These are phyloP conservation scores for Scrobipalpa atriplicella DNA, from an alignment of 2,888 invertebrate genomes.

Conservation along the genomic window DNA sequence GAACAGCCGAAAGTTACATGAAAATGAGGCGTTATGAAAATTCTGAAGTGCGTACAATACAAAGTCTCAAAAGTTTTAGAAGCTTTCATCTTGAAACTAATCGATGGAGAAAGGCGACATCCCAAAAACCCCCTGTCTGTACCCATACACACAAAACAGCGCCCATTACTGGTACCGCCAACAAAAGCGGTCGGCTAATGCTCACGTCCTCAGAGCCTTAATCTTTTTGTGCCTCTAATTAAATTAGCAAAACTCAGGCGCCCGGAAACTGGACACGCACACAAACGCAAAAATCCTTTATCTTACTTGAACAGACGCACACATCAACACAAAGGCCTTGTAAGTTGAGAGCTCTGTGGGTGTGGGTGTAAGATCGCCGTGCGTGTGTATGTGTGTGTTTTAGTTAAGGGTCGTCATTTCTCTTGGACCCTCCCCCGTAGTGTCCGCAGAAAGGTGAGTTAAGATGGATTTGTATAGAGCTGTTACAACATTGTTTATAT, in stretches of 20 bases:
- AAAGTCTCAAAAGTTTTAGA: background rate
- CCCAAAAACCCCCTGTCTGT: background rate
- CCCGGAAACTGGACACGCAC: conserved; percentile 80
- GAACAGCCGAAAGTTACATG: background rate
- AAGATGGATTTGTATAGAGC: conserved; percentile 64
- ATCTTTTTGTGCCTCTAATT: conserved; percentile 83
- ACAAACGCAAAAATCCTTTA: conserved; percentile 48
- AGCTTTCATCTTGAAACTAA: background rate
- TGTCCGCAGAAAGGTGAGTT: conserved; percentile 83
- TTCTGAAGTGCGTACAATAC: background rate
- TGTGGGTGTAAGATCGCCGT: conserved; percentile 66
- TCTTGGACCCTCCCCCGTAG: conserved; percentile 83
- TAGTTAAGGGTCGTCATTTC: conserved; percentile 84
- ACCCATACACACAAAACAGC: conserved; percentile 8
- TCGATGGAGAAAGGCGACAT: conserved; percentile 7
- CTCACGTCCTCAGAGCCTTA: conserved; percentile 74
- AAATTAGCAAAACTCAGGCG: conserved; percentile 82
- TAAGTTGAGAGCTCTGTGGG: conserved; percentile 40
- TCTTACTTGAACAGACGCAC: conserved; percentile 50
- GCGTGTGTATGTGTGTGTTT: conserved; percentile 77
- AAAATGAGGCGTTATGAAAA: background rate
- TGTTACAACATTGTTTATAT: conserved; percentile 41
- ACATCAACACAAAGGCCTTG: conserved; percentile 41
- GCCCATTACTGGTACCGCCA: conserved; percentile 52
- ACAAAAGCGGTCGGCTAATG: conserved; percentile 77